Base-by-base conservation (phyloP, 2,113 vertebrate genomes). In the Hymenochirus boettgeri region DNA sequence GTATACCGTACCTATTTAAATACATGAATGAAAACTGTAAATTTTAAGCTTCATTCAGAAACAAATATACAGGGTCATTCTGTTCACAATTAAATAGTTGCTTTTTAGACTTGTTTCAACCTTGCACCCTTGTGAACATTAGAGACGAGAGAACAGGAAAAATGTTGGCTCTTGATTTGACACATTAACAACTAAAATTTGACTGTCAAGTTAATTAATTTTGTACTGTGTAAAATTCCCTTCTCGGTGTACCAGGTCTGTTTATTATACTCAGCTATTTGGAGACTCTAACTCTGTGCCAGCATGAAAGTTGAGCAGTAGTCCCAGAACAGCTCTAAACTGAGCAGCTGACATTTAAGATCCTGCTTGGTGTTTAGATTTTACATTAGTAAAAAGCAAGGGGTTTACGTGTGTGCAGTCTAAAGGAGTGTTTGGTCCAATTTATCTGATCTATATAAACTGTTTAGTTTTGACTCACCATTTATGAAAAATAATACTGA, bases 151-250 rank as follows among this genome's bases (percentile, higher is more conserved):
- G 39, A 42, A 42, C 39, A 17, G 39, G 39, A 42, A 15, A 1
- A 42, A 72, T n/a, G n/a, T n/a, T 76, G 80, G 77, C 75, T 78
- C 2, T 57, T 72, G 57, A 73, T 73, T 62, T 70, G 75, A 78
- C 77, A 76, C 79, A 79, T 79, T 80, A 80, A 73, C 35, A 0
- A 54, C 71, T 79, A 77, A 74, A 79, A 85, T 73, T 65, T 75
- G 76, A 85, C 80, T 73, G 75, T 69, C 57, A 72, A 75, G 65
- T 76, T 79, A 82, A 82, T 83, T 84, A 81, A 82, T 82, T 82
- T 79, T 82, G 79, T 74, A 71, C 76, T 75, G 77, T 79, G 74
- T 79, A 81, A 82, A 77, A 82, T 79, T 81, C 77, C 73, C 63
- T 50, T 61, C 47, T 59, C 33, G 45, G 73, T 79, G 74, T 64